Conservation (phyloP, 2,888 invertebrate species). For the Scotopteryx bipunctaria region DNA sequence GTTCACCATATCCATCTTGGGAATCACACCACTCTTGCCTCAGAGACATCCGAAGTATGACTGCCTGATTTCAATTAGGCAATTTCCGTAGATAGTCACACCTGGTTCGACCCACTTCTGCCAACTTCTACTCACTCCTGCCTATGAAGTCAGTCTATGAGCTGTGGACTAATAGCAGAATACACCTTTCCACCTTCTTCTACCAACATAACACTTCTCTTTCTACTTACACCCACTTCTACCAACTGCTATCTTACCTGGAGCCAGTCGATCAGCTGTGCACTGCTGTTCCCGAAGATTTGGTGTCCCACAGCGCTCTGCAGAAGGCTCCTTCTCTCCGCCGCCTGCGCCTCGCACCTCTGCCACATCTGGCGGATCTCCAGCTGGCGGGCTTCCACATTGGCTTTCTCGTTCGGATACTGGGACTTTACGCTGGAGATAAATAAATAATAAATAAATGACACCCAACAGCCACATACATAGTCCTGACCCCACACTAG, state of each 20-base stretch:
- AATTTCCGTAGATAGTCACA: no score
- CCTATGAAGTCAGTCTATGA: no score
- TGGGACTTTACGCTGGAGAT: constrained; percentile 90
- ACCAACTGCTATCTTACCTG: constrained; percentile 63
- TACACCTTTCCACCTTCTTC: no score
- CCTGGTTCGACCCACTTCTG: no score
- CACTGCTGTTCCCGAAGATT: constrained; percentile 93
- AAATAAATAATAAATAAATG: neutral
- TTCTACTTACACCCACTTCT: neutral
- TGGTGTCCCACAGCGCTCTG: constrained; percentile 98
- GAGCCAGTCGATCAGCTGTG: constrained; percentile 92
- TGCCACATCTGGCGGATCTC: constrained; percentile 95
- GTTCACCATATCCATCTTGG: no score
- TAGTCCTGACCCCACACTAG: no score
- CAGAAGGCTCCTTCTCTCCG: constrained; percentile 91
- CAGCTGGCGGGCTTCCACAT: constrained; percentile 92
- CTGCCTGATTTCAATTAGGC: no score
- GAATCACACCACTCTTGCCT: no score
- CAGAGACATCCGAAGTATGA: no score
- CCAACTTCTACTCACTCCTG: no score
- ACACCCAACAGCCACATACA: constrained; percentile 36
- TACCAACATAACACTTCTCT: neutral
- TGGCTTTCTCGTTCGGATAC: constrained; percentile 94
- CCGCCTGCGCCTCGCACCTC: constrained; percentile 92
- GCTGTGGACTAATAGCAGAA: no score